Percentiles rank a stretch among this genome's conserved stretches.
Conservation (phyloP, 2,113 vertebrate species). For the Leucopsar rothschildi region DNA sequence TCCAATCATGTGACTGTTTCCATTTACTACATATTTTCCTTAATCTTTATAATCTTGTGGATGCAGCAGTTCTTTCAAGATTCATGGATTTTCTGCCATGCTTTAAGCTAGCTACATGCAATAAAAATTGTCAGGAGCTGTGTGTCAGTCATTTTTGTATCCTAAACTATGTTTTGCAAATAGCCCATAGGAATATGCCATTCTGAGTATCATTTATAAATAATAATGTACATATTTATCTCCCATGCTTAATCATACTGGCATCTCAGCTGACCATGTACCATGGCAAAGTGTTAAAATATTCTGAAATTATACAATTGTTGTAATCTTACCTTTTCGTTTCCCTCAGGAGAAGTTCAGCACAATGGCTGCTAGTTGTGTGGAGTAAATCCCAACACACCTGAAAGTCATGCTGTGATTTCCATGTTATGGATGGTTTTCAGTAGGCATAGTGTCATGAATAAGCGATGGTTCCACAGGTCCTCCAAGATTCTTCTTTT, state of each 20-base stretch:
- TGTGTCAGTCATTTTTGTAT: neutral
- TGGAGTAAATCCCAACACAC: neutral
- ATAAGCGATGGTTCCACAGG: neutral
- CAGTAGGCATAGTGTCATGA: neutral
- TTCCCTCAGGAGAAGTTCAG: neutral
- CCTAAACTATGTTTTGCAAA: neutral
- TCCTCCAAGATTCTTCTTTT: neutral
- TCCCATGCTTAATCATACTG: neutral
- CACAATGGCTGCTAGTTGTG: neutral
- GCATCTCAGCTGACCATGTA: neutral
- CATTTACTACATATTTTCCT: neutral
- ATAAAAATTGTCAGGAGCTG: neutral
- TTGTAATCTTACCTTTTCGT: constrained; percentile 39
- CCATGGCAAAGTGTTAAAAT: neutral
- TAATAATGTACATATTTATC: neutral
- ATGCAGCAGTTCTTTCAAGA: neutral
- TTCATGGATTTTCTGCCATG: neutral
- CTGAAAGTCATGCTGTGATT: neutral
- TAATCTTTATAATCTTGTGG: neutral
- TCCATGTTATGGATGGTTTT: neutral
- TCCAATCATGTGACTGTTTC: neutral
- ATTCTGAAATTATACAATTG: neutral
- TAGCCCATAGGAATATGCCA: neutral
- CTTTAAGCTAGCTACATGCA: neutral
- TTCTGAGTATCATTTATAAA: neutral